These are phyloP conservation scores for Noctua pronuba DNA, from an alignment of 2,888 invertebrate genomes.

Conservation along the genomic window DNA sequence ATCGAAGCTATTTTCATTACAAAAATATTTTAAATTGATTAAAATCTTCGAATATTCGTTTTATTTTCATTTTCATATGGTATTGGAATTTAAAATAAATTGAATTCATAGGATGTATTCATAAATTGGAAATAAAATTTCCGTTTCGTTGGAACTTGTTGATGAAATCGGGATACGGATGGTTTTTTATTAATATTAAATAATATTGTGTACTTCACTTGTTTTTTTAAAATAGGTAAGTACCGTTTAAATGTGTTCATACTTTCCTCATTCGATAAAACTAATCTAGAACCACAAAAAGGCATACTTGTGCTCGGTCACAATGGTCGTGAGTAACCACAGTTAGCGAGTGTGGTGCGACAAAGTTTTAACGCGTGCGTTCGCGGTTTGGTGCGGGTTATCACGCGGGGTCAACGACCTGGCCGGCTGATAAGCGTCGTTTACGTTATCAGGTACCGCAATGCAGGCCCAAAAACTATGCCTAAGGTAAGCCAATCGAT, in stretches of 20 bases:
- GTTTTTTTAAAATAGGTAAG: background rate
- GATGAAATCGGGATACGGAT: background rate
- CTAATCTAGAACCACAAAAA: conserved; percentile 8
- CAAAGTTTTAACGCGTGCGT: conserved; percentile 49
- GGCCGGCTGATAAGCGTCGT: conserved; percentile 78
- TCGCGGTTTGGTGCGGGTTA: conserved; percentile 69
- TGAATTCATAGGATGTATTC: background rate
- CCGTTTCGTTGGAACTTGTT: too few species aligned
- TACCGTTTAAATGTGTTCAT: background rate
- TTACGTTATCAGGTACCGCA: conserved; percentile 86
- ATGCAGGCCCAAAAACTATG: conserved; percentile 84
- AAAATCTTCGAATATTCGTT: background rate
- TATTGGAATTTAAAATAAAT: background rate
- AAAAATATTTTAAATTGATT: background rate
- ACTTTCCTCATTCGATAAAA: conserved; percentile 8
- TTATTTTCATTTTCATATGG: conserved; percentile 3
- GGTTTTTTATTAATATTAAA: background rate
- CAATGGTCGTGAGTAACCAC: conserved; percentile 37
- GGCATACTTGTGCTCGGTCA: background rate
- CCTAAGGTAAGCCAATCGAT: conserved; percentile 79
- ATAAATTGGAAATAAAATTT: background rate
- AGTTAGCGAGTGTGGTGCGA: conserved; percentile 40
- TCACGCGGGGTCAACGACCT: conserved; percentile 80
- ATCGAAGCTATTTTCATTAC: background rate
- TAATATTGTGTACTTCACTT: background rate